Percentiles rank a stretch among this genome's conserved stretches.
Conservation (phyloP, 2,888 invertebrate genomes). For the Acanthococcus lagerstroemiae region DNA sequence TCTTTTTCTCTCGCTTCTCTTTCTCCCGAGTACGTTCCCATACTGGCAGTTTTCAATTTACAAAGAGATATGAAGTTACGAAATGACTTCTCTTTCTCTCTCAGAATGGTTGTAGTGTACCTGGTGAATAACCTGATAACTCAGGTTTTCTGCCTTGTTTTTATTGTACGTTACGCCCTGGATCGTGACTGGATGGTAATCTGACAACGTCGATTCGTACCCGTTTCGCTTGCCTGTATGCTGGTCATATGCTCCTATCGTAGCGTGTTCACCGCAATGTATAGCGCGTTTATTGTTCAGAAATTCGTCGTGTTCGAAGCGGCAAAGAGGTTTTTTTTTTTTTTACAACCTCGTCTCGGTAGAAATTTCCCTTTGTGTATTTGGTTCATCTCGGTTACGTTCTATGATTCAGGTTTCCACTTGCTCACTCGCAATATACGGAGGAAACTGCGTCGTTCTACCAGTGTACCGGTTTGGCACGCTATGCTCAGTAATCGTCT, state of each 20-base stretch:
- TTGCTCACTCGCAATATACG: neutral
- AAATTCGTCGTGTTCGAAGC: constrained; percentile 3
- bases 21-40: too few relatives aligned
- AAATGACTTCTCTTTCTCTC: constrained; percentile 3
- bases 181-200: constrained; percentile 24
- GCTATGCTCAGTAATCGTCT: too few relatives aligned
- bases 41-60: too few relatives aligned
- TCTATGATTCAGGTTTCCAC: constrained; percentile 21
- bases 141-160: constrained; percentile 9
- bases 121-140: constrained; percentile 27
- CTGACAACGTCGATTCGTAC: constrained; percentile 19
- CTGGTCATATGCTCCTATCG: neutral
- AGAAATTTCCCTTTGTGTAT: constrained; percentile 26
- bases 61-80: constrained; percentile 2
- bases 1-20: too few relatives aligned
- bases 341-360: constrained; percentile 26
- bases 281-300: neutral
- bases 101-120: neutral
- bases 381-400: constrained; percentile 21
- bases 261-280: neutral
- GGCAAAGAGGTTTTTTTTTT: constrained; percentile 20
- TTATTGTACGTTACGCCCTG: constrained; percentile 25
- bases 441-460: constrained; percentile 9
- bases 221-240: neutral
- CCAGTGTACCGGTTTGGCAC: neutral